Conservation (phyloP, 2,888 invertebrate species). For the Phania funesta region DNA sequence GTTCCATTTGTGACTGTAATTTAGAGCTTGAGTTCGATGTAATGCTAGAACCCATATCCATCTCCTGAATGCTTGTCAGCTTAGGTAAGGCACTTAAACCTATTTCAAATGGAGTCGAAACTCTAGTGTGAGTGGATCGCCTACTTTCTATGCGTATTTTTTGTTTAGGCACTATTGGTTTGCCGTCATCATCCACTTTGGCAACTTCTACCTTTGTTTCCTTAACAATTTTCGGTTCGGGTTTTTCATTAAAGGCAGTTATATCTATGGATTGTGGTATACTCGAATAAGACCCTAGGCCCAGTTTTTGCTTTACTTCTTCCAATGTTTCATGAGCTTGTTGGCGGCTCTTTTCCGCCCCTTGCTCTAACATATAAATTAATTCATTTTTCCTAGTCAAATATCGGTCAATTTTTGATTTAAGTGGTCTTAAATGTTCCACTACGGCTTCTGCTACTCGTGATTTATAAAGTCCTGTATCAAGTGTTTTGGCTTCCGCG, state of each 20-base stretch:
- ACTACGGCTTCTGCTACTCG: slow-evolving; percentile 87
- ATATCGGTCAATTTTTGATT: slow-evolving; percentile 82
- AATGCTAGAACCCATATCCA: background rate
- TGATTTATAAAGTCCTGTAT: slow-evolving; percentile 90
- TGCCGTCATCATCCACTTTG: slow-evolving; percentile 42
- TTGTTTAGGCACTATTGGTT: slow-evolving; percentile 71
- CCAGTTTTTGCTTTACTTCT: slow-evolving; percentile 84
- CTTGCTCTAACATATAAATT: slow-evolving; percentile 83
- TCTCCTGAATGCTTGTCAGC: background rate
- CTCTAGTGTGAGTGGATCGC: slow-evolving; percentile 25
- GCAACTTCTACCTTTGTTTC: slow-evolving; percentile 28
- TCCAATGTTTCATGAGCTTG: slow-evolving; percentile 84
- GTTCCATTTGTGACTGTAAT: background rate
- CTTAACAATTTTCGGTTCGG: slow-evolving; percentile 1
- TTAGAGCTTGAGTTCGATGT: background rate
- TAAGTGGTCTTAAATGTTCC: slow-evolving; percentile 86
- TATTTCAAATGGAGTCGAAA: slow-evolving; percentile 56
- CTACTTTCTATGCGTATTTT: slow-evolving; percentile 73
- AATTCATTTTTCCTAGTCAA: slow-evolving; percentile 84
- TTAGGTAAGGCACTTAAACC: slow-evolving; percentile 48
- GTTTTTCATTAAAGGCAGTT: background rate
- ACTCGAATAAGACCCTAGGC: slow-evolving; percentile 77
- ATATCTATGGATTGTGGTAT: slow-evolving; percentile 62
- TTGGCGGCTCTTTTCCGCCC: slow-evolving; percentile 84
- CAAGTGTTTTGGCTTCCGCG: slow-evolving; percentile 83